phyloP scores from a whole-genome alignment of 2,888 invertebrate species.

The Sceliomorpha sp. region DNA sequence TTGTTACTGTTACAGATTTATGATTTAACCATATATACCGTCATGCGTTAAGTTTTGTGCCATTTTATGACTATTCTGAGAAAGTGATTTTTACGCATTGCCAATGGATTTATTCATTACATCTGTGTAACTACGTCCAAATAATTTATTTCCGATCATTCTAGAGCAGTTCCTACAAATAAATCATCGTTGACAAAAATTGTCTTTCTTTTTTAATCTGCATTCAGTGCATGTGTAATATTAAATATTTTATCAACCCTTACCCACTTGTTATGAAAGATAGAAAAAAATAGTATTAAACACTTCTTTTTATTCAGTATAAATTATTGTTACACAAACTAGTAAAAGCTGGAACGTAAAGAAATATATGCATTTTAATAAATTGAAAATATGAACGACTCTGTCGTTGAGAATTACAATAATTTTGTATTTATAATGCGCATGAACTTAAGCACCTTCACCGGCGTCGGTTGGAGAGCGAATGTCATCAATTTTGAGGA shows the following conservation, averaged over 20 bases:
- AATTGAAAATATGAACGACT: no score
- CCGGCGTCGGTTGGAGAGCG: constrained; percentile 82
- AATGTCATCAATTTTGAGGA: constrained; percentile 99
- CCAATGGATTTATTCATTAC: constrained; percentile 28
- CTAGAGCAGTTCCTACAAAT: constrained; percentile 66
- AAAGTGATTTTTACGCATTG: constrained; percentile 51
- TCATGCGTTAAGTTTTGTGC: constrained; percentile 63
- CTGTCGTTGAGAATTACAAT: no score
- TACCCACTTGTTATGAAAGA: neutral
- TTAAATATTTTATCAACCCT: no score
- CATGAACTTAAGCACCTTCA: constrained; percentile 37
- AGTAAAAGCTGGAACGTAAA: constrained; percentile 11
- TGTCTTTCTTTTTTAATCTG: constrained; percentile 8
- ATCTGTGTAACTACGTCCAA: constrained; percentile 14
- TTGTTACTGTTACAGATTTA: constrained; percentile 63
- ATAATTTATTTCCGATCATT: constrained; percentile 17
- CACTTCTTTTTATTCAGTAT: constrained; percentile 21
- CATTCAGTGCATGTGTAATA: no score
- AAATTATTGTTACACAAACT: constrained; percentile 10
- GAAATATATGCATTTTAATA: no score
- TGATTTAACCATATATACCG: constrained; percentile 59
- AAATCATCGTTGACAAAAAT: constrained; percentile 62
- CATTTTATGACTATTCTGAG: constrained; percentile 64
- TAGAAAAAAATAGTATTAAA: neutral
- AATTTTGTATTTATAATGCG: neutral